Evolutionary conservation across 2,113 vertebrate genomes (phyloP).

Genomic region (Chiloscyllium plagiosum): DNA sequence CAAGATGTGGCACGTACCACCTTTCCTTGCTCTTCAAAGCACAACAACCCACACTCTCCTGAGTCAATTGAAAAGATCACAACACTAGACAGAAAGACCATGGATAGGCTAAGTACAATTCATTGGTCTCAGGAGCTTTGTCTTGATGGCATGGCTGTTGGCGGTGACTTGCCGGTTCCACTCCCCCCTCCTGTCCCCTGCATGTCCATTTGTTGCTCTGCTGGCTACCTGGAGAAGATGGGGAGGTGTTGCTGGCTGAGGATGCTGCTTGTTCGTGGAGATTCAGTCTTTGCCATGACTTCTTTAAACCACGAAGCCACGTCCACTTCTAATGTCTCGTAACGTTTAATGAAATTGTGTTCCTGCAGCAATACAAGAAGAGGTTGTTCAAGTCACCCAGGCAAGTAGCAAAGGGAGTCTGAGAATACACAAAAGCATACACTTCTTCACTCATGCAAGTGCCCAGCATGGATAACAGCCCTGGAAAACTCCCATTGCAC

Average conservation of each 20-base stretch:
- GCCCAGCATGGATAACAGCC: background rate
- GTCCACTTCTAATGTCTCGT: slow-evolving; percentile 83
- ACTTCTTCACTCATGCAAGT: background rate
- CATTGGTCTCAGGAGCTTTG: background rate
- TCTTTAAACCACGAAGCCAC: slow-evolving; percentile 93
- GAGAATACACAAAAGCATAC: background rate
- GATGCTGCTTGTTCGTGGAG: slow-evolving; percentile 78
- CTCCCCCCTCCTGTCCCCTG: slow-evolving; percentile 34
- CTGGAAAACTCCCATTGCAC: background rate
- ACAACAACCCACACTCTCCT: slow-evolving; percentile 1
- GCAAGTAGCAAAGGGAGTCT: background rate
- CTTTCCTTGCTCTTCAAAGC: background rate
- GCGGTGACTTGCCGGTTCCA: slow-evolving; percentile 38
- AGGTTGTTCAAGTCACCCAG: too few relatives aligned
- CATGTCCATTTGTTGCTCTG: slow-evolving; percentile 40
- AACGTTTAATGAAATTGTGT: slow-evolving; percentile 85
- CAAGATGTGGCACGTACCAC: background rate
- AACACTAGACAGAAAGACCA: slow-evolving; percentile 40
- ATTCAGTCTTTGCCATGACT: slow-evolving; percentile 90
- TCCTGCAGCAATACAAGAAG: slow-evolving; percentile 54
- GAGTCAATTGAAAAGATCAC: slow-evolving; percentile 18
- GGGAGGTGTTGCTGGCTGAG: slow-evolving; percentile 85
- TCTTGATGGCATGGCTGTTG: background rate
- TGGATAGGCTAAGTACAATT: slow-evolving; percentile 36
- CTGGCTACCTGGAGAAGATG: slow-evolving; percentile 86